Evolutionary conservation across 1,140 invertebrate species (phyloP).

Genomic region (Macrobrachium nipponense): DNA sequence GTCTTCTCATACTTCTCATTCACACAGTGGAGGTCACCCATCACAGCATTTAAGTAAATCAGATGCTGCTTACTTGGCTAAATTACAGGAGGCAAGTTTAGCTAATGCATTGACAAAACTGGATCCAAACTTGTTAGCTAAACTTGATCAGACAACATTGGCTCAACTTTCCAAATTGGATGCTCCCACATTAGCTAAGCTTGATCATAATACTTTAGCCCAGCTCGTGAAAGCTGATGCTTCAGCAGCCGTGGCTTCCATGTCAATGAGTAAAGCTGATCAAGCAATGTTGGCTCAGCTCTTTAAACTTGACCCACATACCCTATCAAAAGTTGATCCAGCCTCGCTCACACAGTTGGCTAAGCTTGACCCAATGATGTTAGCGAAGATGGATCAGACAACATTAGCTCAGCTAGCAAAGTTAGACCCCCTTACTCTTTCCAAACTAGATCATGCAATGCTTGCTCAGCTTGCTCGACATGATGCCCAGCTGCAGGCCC

Average conservation of each 20-base stretch:
- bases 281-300: conserved; percentile 61
- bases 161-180: conserved; percentile 61
- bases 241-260: conserved; percentile 56
- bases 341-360: conserved; percentile 51
- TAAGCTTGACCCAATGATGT: conserved; percentile 61
- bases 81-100: conserved; percentile 63
- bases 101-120: conserved; percentile 63
- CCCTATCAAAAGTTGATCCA: conserved; percentile 43
- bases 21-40: conserved; percentile 34
- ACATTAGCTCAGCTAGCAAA: conserved; percentile 58
- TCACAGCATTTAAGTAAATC: conserved; percentile 59
- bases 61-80: conserved; percentile 60
- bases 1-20: conserved; percentile 41
- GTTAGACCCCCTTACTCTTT: conserved; percentile 49
- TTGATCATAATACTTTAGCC: conserved; percentile 60
- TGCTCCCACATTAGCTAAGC: conserved; percentile 58
- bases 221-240: conserved; percentile 62
- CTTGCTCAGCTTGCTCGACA: conserved; percentile 48
- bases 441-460: conserved; percentile 55
- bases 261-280: conserved; percentile 62
- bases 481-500: conserved; percentile 62
- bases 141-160: conserved; percentile 59
- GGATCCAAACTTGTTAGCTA: conserved; percentile 60
- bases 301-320: conserved; percentile 46
- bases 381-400: conserved; percentile 62